Conservation (phyloP, 1,140 invertebrate species). For the Macrobrachium nipponense region DNA sequence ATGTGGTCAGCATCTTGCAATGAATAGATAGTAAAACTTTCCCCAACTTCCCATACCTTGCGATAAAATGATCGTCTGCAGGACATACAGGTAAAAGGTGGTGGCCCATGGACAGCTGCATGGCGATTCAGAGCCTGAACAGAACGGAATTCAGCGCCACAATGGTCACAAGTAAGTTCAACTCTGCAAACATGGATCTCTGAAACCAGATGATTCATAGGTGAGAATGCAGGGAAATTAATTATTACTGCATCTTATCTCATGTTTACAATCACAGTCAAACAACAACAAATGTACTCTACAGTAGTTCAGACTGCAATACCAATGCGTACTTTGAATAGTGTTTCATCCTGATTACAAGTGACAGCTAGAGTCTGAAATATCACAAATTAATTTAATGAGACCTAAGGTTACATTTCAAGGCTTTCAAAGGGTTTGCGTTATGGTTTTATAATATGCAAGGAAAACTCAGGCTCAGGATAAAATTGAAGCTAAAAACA, state of each 20-base stretch:
- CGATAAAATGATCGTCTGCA: constrained; percentile 42
- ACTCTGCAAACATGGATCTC: constrained; percentile 45
- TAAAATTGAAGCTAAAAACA: too few relatives aligned
- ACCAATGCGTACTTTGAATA: too few relatives aligned
- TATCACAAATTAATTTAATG: too few relatives aligned
- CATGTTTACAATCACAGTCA: neutral
- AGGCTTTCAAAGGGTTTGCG: too few relatives aligned
- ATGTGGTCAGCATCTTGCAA: neutral
- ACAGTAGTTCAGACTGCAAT: too few relatives aligned
- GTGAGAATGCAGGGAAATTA: too few relatives aligned
- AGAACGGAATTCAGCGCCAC: constrained; percentile 44
- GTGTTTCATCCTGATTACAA: too few relatives aligned
- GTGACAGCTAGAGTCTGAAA: too few relatives aligned
- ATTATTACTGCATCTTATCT: neutral
- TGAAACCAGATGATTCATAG: neutral
- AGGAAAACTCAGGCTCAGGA: too few relatives aligned
- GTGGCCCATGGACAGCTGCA: constrained; percentile 39
- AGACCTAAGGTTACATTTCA: too few relatives aligned
- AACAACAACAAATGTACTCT: neutral
- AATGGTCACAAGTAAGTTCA: constrained; percentile 48
- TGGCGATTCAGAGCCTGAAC: constrained; percentile 52
- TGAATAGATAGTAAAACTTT: too few relatives aligned
- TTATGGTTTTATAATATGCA: too few relatives aligned
- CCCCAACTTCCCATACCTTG: constrained; percentile 9
- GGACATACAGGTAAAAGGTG: constrained; percentile 21